A percentile compares a stretch with the other conserved stretches of the same genome.
These are phyloP conservation scores for Drosophila mimetica DNA, from an alignment of 2,888 invertebrate genomes.

Conservation along the genomic window DNA sequence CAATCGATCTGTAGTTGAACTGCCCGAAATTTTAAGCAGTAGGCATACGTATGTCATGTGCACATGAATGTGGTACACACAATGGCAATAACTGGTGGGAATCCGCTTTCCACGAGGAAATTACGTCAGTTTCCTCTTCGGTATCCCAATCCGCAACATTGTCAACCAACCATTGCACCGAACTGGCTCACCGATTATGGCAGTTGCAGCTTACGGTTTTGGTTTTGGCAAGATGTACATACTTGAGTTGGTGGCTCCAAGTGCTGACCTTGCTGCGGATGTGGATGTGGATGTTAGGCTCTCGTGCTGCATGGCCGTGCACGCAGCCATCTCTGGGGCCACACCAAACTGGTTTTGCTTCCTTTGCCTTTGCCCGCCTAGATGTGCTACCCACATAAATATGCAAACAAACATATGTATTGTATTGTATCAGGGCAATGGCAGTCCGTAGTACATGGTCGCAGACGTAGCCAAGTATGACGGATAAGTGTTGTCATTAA, in stretches of 20 bases:
- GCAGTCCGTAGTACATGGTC: slow-evolving; percentile 4
- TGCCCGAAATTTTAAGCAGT: background rate
- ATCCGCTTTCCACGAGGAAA: slow-evolving; percentile 12
- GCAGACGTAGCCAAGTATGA: slow-evolving; percentile 28
- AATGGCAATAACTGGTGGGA: background rate
- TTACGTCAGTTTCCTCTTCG: slow-evolving; percentile 32
- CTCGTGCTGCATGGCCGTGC: slow-evolving; percentile 26
- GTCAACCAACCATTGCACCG: slow-evolving; percentile 21
- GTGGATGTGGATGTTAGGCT: slow-evolving; percentile 10
- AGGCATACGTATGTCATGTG: background rate
- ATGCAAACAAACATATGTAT: slow-evolving; percentile 3
- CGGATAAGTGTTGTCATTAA: slow-evolving; percentile 34
- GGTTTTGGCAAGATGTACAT: slow-evolving; percentile 27
- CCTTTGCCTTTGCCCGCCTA: slow-evolving; percentile 33
- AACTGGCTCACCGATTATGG: slow-evolving; percentile 27
- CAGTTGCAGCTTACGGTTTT: slow-evolving; percentile 36
- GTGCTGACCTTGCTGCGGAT: slow-evolving; percentile 33
- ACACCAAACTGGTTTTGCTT: slow-evolving; percentile 46
- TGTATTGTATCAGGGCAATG: slow-evolving; percentile 6
- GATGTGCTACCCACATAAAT: slow-evolving; percentile 41
- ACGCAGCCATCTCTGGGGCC: slow-evolving; percentile 40
- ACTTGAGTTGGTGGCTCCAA: slow-evolving; percentile 21
- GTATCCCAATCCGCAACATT: slow-evolving; percentile 1
- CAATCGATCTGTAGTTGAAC: slow-evolving; percentile 21
- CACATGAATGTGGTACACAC: background rate